Conservation (phyloP, 2,797 vertebrate species). For the Mormyrus proboscirostris region DNA sequence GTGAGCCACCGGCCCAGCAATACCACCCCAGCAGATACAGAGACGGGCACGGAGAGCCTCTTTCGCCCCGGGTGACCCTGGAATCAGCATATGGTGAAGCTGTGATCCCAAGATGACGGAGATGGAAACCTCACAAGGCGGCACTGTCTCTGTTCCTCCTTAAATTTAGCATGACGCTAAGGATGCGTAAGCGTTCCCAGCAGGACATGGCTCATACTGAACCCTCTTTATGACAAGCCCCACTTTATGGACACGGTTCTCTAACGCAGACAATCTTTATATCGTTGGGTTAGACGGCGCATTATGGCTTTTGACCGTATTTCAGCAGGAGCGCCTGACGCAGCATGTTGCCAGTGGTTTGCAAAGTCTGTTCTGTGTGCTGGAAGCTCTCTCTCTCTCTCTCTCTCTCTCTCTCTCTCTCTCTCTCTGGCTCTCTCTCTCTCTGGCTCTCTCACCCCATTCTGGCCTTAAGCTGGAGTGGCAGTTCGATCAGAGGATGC, state of each 20-base stretch:
- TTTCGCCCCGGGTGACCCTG: not conserved
- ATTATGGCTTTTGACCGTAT: not conserved
- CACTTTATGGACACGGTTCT: not conserved
- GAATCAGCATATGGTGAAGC: not conserved
- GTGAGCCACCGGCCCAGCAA: not conserved
- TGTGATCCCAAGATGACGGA: not conserved
- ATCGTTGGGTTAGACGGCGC: not conserved
- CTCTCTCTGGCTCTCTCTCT: no score
- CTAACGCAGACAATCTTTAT: not conserved
- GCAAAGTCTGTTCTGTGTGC: not conserved
- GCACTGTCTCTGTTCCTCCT: not conserved
- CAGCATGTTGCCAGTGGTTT: not conserved
- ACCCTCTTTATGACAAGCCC: not conserved
- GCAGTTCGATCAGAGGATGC: not conserved
- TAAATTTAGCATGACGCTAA: not conserved
- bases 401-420: no score
- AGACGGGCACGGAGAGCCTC: not conserved
- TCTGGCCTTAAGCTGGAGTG: not conserved
- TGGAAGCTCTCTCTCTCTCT: not conserved
- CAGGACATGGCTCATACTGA: not conserved
- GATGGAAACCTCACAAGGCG: not conserved
- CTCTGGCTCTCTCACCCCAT: not conserved
- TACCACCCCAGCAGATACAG: not conserved
- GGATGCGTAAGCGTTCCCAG: not conserved
- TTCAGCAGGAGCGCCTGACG: not conserved